These are phyloP conservation scores for Aphelinus atriplicis DNA, from an alignment of 1,140 invertebrate species.

Conservation along the genomic window DNA sequence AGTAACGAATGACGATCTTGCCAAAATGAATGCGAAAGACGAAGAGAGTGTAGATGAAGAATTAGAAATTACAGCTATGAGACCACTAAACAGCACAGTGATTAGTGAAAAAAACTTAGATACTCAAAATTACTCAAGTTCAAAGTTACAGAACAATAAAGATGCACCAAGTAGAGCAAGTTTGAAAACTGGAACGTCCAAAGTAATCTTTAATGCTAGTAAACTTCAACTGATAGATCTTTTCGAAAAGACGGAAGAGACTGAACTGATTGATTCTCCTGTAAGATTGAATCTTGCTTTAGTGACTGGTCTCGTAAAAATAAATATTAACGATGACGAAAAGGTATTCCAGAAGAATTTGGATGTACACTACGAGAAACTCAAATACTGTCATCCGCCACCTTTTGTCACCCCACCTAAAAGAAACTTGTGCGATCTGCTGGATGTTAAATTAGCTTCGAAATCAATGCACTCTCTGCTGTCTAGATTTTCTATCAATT, in stretches of 20 bases:
- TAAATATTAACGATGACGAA: constrained; percentile 40
- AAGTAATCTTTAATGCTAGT: constrained; percentile 37
- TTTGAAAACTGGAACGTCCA: too few species aligned
- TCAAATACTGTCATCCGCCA: constrained; percentile 55
- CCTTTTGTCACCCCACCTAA: constrained; percentile 55
- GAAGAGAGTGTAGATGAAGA: constrained; percentile 7
- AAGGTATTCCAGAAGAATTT: constrained; percentile 38
- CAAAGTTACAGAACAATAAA: too few species aligned
- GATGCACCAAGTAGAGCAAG: too few species aligned
- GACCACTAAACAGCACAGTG: too few species aligned
- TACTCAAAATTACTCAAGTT: too few species aligned
- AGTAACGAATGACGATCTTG: constrained; percentile 53
- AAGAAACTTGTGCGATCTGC: constrained; percentile 51
- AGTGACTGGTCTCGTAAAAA: constrained; percentile 51
- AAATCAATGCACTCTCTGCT: constrained; percentile 58
- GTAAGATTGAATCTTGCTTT: constrained; percentile 55
- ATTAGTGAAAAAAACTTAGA: too few species aligned
- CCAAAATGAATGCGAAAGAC: constrained; percentile 30
- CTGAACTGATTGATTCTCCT: constrained; percentile 51
- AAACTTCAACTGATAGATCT: constrained; percentile 41
- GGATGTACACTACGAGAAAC: constrained; percentile 49
- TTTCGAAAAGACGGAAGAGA: constrained; percentile 41
- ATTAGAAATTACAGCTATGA: too few species aligned
- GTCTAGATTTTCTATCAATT: constrained; percentile 62
- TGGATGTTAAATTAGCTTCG: constrained; percentile 57